phyloP scores from a whole-genome alignment of 2,797 vertebrate genomes.

The Microchirus variegatus region DNA sequence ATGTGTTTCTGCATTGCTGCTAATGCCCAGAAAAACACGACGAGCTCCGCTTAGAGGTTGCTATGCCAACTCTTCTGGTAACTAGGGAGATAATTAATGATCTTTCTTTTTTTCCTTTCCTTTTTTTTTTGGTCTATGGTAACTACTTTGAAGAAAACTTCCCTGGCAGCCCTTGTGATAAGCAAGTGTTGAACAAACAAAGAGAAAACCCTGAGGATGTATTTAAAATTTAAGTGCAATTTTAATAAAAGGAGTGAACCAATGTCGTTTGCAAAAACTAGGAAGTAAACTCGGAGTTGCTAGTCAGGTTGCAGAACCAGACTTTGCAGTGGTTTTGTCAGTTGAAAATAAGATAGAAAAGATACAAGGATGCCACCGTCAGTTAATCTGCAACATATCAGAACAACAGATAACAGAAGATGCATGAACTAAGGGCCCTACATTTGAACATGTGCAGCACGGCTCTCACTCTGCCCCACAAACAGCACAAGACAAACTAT shows the following conservation, averaged over 20 bases:
- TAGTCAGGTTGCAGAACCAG: not conserved
- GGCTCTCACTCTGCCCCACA: slow-evolving; percentile 26
- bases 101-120: slow-evolving; percentile 6
- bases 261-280: slow-evolving; percentile 1
- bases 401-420: slow-evolving; percentile 14
- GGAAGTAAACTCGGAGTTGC: not conserved
- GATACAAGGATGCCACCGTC: not conserved
- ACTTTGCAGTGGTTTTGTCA: slow-evolving; percentile 1
- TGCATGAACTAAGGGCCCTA: slow-evolving; percentile 23
- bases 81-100: slow-evolving; percentile 68
- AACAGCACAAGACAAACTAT: slow-evolving; percentile 42
- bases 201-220: slow-evolving; percentile 28
- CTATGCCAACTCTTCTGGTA: slow-evolving; percentile 54
- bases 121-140: slow-evolving; percentile 1
- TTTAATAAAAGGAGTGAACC: slow-evolving; percentile 20
- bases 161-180: slow-evolving; percentile 40
- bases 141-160: slow-evolving; percentile 53
- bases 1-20: slow-evolving; percentile 45
- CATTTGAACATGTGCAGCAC: slow-evolving; percentile 11
- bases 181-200: slow-evolving; percentile 34
- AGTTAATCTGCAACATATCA: slow-evolving; percentile 21
- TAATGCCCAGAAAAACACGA: slow-evolving; percentile 44
- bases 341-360: slow-evolving; percentile 11
- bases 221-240: slow-evolving; percentile 20
- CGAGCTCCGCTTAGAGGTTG: slow-evolving; percentile 49